phyloP scores from a whole-genome alignment of 2,888 invertebrate species.

The Formica aserva region DNA sequence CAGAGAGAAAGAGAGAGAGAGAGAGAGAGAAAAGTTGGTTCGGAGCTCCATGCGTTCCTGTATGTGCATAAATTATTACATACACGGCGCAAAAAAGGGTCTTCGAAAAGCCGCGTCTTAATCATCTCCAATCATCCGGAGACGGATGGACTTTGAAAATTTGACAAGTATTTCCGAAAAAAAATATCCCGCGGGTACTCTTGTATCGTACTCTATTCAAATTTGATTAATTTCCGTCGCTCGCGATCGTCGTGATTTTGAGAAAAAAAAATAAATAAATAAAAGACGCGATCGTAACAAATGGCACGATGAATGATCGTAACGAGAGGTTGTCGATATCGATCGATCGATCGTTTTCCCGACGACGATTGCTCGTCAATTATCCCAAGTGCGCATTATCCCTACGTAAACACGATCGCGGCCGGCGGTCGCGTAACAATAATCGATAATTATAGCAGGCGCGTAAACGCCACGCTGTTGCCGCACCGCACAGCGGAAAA shows the following conservation, averaged over 20 bases:
- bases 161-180: not conserved
- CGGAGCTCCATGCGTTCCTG: not conserved
- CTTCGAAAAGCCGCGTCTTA: conserved; percentile 17
- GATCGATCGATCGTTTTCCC: conserved; percentile 18
- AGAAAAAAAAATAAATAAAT: not conserved
- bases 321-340: not conserved
- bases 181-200: not conserved
- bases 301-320: conserved; percentile 15
- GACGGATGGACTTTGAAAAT: conserved; percentile 11
- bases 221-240: not conserved
- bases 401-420: conserved; percentile 7
- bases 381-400: conserved; percentile 35
- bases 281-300: not conserved
- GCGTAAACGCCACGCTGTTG: conserved; percentile 33
- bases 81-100: not conserved
- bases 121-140: not conserved
- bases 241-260: not conserved
- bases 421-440: conserved; percentile 35
- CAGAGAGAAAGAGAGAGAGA: not conserved
- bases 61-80: conserved; percentile 42
- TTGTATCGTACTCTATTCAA: not conserved
- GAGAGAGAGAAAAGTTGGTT: not conserved
- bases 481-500: conserved; percentile 22
- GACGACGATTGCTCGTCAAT: conserved; percentile 23
- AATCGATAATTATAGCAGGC: conserved; percentile 35